Evolutionary conservation across 2,797 vertebrate species (phyloP).

Genomic region (Lagorchestes hirsutus): DNA sequence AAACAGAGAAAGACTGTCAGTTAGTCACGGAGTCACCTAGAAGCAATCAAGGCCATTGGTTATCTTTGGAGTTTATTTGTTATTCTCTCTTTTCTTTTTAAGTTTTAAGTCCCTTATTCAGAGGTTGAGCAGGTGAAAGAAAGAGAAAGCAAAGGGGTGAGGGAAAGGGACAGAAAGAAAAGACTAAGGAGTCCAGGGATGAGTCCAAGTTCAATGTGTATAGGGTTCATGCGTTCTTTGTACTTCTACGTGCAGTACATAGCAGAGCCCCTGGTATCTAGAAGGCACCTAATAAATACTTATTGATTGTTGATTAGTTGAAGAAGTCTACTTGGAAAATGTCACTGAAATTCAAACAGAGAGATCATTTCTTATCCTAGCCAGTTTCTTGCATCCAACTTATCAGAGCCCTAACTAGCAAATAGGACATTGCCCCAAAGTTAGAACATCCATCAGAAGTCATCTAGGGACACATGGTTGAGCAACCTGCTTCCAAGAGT

Average conservation of each 20-base stretch:
- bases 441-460: not conserved
- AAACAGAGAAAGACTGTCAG: not conserved
- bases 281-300: not conserved
- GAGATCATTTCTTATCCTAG: not conserved
- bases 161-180: not conserved
- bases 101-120: slow-evolving; percentile 1
- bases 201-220: not conserved
- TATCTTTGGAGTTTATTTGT: not conserved
- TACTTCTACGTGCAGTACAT: not conserved
- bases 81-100: not conserved
- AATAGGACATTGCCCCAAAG: not conserved
- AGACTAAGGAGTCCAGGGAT: not conserved
- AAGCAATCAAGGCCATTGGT: not conserved
- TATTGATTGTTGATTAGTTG: not conserved
- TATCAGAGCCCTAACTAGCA: not conserved
- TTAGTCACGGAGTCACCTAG: not conserved
- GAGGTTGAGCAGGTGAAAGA: not conserved
- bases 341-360: not conserved
- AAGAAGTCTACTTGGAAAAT: not conserved
- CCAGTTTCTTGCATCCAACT: not conserved
- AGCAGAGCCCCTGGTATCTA: not conserved
- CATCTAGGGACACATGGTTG: not conserved
- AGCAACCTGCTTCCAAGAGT: not conserved
- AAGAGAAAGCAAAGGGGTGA: not conserved
- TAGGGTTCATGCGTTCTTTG: not conserved